Evolutionary conservation across 1,140 invertebrate species (phyloP).

Genomic region (Bacillus rossius): DNA sequence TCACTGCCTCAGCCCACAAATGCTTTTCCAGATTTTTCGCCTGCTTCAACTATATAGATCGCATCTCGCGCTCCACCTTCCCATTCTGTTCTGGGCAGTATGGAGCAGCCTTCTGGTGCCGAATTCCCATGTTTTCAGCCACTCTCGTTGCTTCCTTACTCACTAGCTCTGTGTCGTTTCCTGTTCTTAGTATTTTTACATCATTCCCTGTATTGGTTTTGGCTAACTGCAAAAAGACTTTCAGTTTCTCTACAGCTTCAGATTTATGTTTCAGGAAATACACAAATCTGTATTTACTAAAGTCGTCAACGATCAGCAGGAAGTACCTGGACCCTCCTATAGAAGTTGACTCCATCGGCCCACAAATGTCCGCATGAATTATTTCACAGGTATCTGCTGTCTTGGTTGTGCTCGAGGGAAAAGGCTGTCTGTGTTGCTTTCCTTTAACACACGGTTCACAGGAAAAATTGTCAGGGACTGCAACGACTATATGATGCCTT

Average conservation of each 20-base stretch:
- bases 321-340: constrained; percentile 32
- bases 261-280: constrained; percentile 7
- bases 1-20: no score
- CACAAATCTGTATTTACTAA: constrained; percentile 23
- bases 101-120: constrained; percentile 18
- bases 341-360: constrained; percentile 31
- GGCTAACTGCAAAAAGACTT: background rate
- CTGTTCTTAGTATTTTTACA: constrained; percentile 23
- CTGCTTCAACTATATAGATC: constrained; percentile 29
- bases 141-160: constrained; percentile 26
- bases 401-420: background rate
- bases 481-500: background rate
- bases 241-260: constrained; percentile 20
- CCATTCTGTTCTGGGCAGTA: constrained; percentile 41
- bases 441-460: no score
- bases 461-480: background rate
- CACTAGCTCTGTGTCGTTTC: constrained; percentile 38
- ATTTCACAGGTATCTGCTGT: constrained; percentile 22
- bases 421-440: background rate
- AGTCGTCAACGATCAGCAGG: constrained; percentile 35
- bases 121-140: constrained; percentile 18
- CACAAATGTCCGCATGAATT: constrained; percentile 35
- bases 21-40: no score
- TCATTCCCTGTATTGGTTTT: constrained; percentile 11
- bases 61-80: constrained; percentile 25